phyloP scores from a whole-genome alignment of 2,888 invertebrate genomes.

The Ormyrus nitidulus region DNA sequence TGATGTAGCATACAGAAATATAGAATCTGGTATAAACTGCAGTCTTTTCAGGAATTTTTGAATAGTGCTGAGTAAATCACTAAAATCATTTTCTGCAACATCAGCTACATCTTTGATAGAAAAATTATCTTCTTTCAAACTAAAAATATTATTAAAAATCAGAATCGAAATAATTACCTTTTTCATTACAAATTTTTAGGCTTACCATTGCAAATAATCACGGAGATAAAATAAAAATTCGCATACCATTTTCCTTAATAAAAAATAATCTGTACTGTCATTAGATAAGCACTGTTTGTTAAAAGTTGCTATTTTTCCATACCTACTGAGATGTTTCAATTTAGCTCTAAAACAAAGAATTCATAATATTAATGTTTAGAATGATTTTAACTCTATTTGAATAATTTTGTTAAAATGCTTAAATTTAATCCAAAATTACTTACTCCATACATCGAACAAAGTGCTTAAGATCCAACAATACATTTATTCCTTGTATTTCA shows the following conservation, averaged over 20 bases:
- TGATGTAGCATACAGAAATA: constrained; percentile 72
- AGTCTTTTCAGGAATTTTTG: constrained; percentile 66
- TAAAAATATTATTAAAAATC: constrained; percentile 43
- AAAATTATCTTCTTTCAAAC: constrained; percentile 64
- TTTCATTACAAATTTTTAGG: neutral
- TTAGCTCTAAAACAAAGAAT: constrained; percentile 61
- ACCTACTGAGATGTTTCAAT: constrained; percentile 63
- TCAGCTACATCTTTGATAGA: constrained; percentile 60
- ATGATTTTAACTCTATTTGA: neutral
- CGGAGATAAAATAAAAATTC: constrained; percentile 66
- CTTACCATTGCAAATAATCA: constrained; percentile 65
- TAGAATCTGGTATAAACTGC: constrained; percentile 70
- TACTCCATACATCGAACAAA: constrained; percentile 67
- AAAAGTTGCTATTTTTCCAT: constrained; percentile 58
- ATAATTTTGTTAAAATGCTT: neutral
- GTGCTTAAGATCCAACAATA: constrained; percentile 66
- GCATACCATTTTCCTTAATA: constrained; percentile 63
- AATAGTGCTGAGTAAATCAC: constrained; percentile 63
- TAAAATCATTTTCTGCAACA: constrained; percentile 65
- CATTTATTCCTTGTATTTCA: constrained; percentile 62
- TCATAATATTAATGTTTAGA: neutral
- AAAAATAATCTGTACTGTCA: constrained; percentile 62
- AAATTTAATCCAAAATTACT: constrained; percentile 47
- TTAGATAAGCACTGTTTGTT: constrained; percentile 9
- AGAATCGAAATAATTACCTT: neutral